Conservation (phyloP, 2,113 vertebrate species). For the Leucoraja erinaceus region DNA sequence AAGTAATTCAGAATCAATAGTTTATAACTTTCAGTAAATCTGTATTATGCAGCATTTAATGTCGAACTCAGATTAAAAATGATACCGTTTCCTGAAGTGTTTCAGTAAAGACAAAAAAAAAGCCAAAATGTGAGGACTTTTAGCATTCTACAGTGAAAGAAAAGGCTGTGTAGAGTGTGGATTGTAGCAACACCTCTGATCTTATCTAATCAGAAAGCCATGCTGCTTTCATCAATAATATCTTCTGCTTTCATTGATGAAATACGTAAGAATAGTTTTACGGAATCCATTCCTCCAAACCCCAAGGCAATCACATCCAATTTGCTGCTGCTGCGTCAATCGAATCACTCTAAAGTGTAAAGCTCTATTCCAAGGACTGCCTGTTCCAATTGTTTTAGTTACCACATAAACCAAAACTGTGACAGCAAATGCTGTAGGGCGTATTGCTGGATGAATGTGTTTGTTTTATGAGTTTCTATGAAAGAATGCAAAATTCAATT, state of each 20-base stretch:
- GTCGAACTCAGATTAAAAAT: neutral
- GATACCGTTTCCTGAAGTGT: neutral
- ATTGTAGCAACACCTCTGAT: neutral
- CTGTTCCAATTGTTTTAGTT: neutral
- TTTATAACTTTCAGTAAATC: too few species aligned
- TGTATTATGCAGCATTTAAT: neutral
- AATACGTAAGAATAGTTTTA: neutral
- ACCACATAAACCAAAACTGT: neutral
- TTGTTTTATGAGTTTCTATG: neutral
- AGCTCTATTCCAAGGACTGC: neutral
- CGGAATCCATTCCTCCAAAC: neutral
- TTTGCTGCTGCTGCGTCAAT: neutral
- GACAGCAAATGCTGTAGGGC: neutral
- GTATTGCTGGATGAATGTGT: neutral
- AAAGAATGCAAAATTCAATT: neutral
- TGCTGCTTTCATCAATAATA: neutral
- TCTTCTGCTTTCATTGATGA: neutral
- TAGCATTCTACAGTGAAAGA: neutral
- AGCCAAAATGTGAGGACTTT: neutral
- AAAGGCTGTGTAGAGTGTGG: neutral
- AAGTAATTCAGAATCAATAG: neutral
- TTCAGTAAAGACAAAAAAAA: neutral
- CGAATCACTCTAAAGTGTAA: neutral
- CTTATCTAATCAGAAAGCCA: neutral
- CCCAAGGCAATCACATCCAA: neutral